Conservation (phyloP, 64 coral and sea anemone species). For the Dendronephthya gigantea region DNA sequence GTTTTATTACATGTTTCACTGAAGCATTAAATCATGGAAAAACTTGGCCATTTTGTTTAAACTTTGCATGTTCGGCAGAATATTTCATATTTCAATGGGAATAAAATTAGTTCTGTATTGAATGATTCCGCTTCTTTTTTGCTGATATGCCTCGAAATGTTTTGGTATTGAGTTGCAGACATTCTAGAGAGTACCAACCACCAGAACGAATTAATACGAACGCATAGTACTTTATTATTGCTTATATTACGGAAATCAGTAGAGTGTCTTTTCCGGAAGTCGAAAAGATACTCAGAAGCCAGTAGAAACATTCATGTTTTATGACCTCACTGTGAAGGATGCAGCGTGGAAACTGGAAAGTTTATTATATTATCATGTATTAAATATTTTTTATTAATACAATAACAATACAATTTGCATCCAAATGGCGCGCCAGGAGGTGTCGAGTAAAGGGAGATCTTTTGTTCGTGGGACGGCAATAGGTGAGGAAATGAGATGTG, state of each 20-base stretch:
- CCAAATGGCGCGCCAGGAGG: neutral
- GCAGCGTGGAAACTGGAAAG: neutral
- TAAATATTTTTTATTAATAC: neutral
- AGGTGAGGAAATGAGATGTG: neutral
- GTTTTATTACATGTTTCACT: too few species aligned
- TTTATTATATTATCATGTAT: neutral
- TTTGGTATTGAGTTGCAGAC: too few species aligned
- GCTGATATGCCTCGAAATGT: too few species aligned
- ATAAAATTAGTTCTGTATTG: too few species aligned
- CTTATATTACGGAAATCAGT: neutral
- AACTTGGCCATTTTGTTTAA: too few species aligned
- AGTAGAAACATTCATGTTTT: neutral
- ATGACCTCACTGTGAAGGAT: neutral
- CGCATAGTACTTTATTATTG: too few species aligned
- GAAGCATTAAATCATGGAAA: too few species aligned
- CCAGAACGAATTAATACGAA: too few species aligned
- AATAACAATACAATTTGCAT: neutral
- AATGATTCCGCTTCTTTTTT: too few species aligned
- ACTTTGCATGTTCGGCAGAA: too few species aligned
- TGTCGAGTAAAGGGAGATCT: neutral
- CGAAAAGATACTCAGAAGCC: neutral
- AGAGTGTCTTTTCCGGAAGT: slow-evolving; percentile 12
- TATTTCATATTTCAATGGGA: too few species aligned
- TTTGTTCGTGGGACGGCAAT: neutral
- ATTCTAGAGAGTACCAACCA: too few species aligned